Percentiles rank a stretch among this genome's conserved stretches.
These are phyloP conservation scores for Ferdinandea cuprea DNA, from an alignment of 2,888 invertebrate genomes.

Conservation along the genomic window DNA sequence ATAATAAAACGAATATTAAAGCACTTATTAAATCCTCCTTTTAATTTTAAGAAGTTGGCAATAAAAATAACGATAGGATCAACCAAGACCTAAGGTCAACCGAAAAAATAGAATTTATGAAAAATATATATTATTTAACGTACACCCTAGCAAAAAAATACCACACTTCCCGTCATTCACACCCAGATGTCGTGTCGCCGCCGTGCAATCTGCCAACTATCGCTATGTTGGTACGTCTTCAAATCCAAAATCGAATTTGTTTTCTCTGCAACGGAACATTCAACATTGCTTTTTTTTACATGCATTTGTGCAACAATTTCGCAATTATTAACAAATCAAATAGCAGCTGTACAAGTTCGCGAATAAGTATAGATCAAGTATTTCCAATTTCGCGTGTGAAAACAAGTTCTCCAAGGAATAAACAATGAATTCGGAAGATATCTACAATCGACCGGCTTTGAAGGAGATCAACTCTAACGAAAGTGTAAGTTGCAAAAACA, in stretches of 20 bases:
- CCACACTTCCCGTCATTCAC: neutral
- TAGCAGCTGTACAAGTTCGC: neutral
- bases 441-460: slow-evolving; percentile 52
- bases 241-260: slow-evolving; percentile 71
- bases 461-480: slow-evolving; percentile 67
- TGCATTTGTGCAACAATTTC: slow-evolving; percentile 13
- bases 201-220: slow-evolving; percentile 13
- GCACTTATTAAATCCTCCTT: too few species aligned
- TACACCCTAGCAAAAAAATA: slow-evolving; percentile 9
- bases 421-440: slow-evolving; percentile 58
- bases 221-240: slow-evolving; percentile 43
- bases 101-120: too few species aligned
- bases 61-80: too few species aligned
- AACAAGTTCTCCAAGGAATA: neutral
- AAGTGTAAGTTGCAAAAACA: slow-evolving; percentile 37
- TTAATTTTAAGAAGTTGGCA: too few species aligned
- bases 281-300: too few species aligned
- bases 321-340: neutral
- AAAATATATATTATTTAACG: slow-evolving; percentile 3
- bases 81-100: too few species aligned
- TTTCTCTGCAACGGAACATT: slow-evolving; percentile 68
- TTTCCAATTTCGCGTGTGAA: neutral
- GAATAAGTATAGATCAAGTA: neutral
- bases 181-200: slow-evolving; percentile 37
- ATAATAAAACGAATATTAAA: too few species aligned